Base-by-base conservation (phyloP, 1,140 invertebrate species). In the Diorhabda elongata region DNA sequence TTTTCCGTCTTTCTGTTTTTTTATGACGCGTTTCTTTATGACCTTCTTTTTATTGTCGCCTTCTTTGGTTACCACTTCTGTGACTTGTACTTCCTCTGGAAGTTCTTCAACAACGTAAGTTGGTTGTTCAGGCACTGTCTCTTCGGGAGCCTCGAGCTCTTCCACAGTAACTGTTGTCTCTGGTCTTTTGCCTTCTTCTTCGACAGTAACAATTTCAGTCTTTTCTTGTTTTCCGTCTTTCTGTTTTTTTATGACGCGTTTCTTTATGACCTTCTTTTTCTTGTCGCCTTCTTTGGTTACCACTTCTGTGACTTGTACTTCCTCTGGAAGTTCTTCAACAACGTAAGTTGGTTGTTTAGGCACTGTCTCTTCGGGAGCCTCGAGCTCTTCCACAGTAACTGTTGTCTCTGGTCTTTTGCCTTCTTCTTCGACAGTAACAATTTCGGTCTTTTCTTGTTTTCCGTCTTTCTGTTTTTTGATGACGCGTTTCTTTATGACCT, bases 51-150 rank as follows among this genome's bases (percentile, higher is more conserved):
- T 80, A 66, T 47, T 71, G 6, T 64, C 56, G 5, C 67, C 77
- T 74, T 71, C 78, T 75, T 69, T 78, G n/a, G 64, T 52, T 4
- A 5, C 80, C 44, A n/a, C 64, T 42, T 78, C 26, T 45, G 75
- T 74, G 2, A 79, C 74, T 57, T 83, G 68, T 44, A 74, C 64
- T 44, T 76, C 61, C 45, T 69, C 64, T 42, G 70, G 70, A 47
- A 74, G 44, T 59, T 78, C 66, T 57, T 78, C 74, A 9, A 76
- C 63, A 73, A 79, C 2, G 69, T 75, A 9, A 76, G 69, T 56
- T 76, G 84, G 80, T 60, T 76, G 75, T 77, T 81, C 78, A 75
- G 70, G 77, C 77, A 81, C 77, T 72, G 81, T 79, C n/a, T 78
- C 79, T 56, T 63, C 41, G 52, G 43, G 11, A 11, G 70, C 41